Percentiles rank a stretch among this genome's conserved stretches.
Evolutionary conservation across 2,888 invertebrate species (phyloP).

Genomic region (Branchipolynoe longqiensis): DNA sequence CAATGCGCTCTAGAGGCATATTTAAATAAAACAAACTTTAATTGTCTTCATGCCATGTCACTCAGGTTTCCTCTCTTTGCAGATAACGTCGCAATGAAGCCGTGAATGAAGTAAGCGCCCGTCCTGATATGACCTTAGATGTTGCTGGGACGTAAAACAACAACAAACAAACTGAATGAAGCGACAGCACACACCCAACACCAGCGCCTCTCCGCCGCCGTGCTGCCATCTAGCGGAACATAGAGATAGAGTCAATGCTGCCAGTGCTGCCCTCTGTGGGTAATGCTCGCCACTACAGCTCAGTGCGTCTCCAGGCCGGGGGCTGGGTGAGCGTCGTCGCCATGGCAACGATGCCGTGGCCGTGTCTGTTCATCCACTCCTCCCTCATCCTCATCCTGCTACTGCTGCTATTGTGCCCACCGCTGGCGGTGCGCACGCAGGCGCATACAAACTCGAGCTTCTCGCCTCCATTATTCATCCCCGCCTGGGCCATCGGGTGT

Average conservation of each 20-base stretch:
- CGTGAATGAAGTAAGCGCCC: too few relatives aligned
- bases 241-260: background rate
- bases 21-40: too few relatives aligned
- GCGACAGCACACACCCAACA: too few relatives aligned
- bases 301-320: conserved; percentile 2
- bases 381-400: conserved; percentile 30
- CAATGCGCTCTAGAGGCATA: too few relatives aligned
- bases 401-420: conserved; percentile 17
- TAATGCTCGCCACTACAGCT: conserved; percentile 18
- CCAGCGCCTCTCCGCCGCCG: too few relatives aligned
- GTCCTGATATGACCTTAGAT: too few relatives aligned
- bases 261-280: conserved; percentile 14
- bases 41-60: too few relatives aligned
- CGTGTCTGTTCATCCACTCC: conserved; percentile 30
- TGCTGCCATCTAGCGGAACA: conserved; percentile 6
- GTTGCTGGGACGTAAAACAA: too few relatives aligned
- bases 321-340: background rate
- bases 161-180: too few relatives aligned
- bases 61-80: too few relatives aligned
- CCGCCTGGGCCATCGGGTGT: background rate
- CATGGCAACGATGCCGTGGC: conserved; percentile 41
- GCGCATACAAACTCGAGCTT: background rate
- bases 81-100: too few relatives aligned
- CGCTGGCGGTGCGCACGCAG: conserved; percentile 15
- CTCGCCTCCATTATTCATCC: background rate